Evolutionary conservation across 64 coral and sea anemone species (phyloP).

Genomic region (Exaiptasia diaphana): DNA sequence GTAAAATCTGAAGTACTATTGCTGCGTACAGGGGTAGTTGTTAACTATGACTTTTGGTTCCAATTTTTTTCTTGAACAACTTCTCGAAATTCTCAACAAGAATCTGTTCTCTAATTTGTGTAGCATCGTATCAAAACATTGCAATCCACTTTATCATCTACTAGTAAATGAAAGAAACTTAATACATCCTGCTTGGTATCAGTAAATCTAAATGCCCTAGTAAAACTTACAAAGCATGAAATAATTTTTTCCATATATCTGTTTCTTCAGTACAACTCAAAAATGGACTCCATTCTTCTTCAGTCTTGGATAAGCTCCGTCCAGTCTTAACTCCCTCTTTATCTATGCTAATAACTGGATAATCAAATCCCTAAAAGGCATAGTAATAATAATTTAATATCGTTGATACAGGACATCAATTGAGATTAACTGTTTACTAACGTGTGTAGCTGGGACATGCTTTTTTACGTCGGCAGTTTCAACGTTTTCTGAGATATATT

Average conservation of each 20-base stretch:
- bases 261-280: constrained; percentile 26
- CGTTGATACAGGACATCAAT: not conserved
- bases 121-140: too few species aligned
- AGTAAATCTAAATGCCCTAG: too few species aligned
- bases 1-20: too few species aligned
- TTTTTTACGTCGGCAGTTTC: constrained; percentile 1
- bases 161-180: too few species aligned
- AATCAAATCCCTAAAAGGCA: constrained; percentile 32
- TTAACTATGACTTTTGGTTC: too few species aligned
- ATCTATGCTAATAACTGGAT: constrained; percentile 19
- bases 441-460: not conserved
- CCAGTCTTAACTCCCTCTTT: constrained; percentile 23
- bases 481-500: constrained; percentile 55
- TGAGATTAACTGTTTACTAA: not conserved
- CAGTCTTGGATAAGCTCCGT: constrained; percentile 30
- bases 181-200: too few species aligned
- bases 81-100: too few species aligned
- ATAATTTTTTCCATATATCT: constrained; percentile 42
- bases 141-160: too few species aligned
- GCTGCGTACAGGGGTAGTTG: too few species aligned
- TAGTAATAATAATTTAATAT: not conserved
- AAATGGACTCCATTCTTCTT: constrained; percentile 51
- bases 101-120: too few species aligned
- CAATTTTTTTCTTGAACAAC: too few species aligned
- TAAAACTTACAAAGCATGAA: constrained; percentile 42